Base-by-base conservation (phyloP, 2,888 invertebrate species). In the Cenopis cana region DNA sequence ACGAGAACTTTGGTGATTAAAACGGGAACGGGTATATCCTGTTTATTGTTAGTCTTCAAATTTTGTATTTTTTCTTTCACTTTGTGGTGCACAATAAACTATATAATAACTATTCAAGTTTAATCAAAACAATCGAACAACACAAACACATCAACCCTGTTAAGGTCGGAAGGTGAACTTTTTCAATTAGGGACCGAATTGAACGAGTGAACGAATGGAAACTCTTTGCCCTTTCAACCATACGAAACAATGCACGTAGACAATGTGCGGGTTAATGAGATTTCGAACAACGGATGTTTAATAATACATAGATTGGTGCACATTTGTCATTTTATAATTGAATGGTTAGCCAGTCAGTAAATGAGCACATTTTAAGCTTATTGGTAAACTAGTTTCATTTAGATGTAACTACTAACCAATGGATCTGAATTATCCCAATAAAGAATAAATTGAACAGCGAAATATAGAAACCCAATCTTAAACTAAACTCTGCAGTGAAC, bases 121-220 rank as follows among this genome's bases (percentile, higher is more conserved):
- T 9, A 50, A 1, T 55, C 6, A 33, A 59, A 29, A 1, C 50
- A 66, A 70, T 55, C 54, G 66, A 59, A 52, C 38, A 64, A 17
- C 55, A 46, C 18, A 38, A n/a, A n/a, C n/a, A n/a, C n/a, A n/a
- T n/a, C n/a, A n/a, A 41, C 55, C 38, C 64, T 20, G 14, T 57
- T 57, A 29, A n/a, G 12, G 17, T 24, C 52, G 52, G 70, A 46
- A 59, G 33, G 64, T 14, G 33, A 60, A 70, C 70, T 70, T 70
- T 70, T 70, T 70, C 65, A 70, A 70, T 70, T 70, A 70, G 59
- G 33, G 70, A 66, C 33, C 59, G 59, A 70, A 66, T 52, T 65
- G 50, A 41, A n/a, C 20, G 24, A 62, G n/a, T n/a, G 41, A 62
- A 46, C 54, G 49, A 68, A 68, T 69, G 61, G 55, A 52, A 57